Percentiles rank a stretch among this genome's conserved stretches.
phyloP scores from a whole-genome alignment of 2,797 vertebrate genomes.

The Scarus forsteni region DNA sequence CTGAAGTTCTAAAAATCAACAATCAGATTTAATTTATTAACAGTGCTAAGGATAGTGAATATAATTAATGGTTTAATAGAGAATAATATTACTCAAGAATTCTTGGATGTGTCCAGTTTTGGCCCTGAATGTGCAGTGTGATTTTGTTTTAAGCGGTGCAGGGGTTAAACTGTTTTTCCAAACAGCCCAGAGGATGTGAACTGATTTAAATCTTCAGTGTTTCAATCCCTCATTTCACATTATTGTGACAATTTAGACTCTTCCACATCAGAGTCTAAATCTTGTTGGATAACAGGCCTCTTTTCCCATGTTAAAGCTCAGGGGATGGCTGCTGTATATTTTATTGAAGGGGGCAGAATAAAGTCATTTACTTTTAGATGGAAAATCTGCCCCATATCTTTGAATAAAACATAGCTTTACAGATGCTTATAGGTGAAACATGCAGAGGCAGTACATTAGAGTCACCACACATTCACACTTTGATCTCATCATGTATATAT shows the following conservation, averaged over 20 bases:
- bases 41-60: no score
- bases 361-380: conserved; percentile 72
- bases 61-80: no score
- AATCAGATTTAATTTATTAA: no score
- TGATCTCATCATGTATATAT: not conserved
- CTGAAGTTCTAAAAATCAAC: no score
- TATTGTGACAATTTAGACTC: conserved; percentile 15
- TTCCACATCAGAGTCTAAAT: not conserved
- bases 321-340: conserved; percentile 42
- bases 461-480: not conserved
- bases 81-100: no score
- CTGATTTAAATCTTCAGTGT: conserved; percentile 3
- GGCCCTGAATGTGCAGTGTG: no score
- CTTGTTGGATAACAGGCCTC: conserved; percentile 21
- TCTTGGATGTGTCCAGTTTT: no score
- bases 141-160: no score
- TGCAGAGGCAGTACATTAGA: conserved; percentile 17
- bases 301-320: conserved; percentile 31
- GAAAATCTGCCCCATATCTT: conserved; percentile 53
- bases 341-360: conserved; percentile 57
- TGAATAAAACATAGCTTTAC: conserved; percentile 70
- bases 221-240: conserved; percentile 9
- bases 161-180: not conserved
- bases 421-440: conserved; percentile 27
- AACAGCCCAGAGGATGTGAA: conserved; percentile 9